phyloP scores from a whole-genome alignment of 2,113 vertebrate species.

The Pomatorhinus ruficollis region DNA sequence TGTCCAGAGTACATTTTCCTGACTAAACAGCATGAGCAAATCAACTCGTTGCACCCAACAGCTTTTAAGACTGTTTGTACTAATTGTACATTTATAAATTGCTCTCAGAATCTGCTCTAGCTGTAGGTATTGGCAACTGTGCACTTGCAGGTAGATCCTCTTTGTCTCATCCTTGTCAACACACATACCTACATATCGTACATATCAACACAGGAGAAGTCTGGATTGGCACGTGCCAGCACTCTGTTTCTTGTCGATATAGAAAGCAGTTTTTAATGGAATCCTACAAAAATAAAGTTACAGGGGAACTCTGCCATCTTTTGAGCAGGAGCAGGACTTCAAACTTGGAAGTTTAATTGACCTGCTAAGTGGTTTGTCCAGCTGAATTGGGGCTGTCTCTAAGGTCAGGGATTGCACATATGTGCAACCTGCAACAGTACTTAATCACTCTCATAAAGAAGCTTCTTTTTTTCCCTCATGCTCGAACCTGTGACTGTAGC shows the following conservation, averaged over 20 bases:
- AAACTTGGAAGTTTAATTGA: background rate
- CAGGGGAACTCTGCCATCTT: background rate
- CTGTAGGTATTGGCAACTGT: background rate
- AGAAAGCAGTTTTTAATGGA: background rate
- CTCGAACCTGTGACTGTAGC: background rate
- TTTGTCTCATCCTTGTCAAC: background rate
- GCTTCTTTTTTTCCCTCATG: accelerated
- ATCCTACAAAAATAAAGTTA: background rate
- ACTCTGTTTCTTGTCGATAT: background rate
- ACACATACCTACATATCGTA: too few species aligned
- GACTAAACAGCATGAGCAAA: background rate
- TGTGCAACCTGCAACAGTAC: background rate
- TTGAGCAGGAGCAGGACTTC: too few species aligned
- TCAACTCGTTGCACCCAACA: background rate
- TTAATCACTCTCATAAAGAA: background rate
- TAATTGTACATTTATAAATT: background rate
- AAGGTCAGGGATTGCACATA: background rate
- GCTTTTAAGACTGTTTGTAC: background rate
- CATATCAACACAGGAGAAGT: background rate
- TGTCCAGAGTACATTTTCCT: background rate
- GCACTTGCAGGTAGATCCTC: background rate
- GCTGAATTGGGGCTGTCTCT: background rate
- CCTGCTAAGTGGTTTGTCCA: background rate
- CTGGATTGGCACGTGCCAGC: background rate
- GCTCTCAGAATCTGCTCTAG: background rate